Conservation (phyloP, 2,888 invertebrate genomes). For the Lasioglossum vierecki region DNA sequence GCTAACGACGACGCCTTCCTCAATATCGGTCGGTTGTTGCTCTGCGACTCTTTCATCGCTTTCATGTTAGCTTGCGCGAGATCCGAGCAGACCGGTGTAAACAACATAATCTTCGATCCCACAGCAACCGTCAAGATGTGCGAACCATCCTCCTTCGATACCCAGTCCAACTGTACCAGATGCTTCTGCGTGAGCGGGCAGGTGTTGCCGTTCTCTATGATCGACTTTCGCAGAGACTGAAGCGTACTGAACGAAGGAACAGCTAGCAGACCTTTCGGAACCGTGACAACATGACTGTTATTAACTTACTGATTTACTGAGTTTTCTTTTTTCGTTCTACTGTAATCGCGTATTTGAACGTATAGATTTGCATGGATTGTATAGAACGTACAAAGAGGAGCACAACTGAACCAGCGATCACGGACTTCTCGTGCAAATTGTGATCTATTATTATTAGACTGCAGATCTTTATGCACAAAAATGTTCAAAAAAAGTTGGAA, state of each 20-base stretch:
- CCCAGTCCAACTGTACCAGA: constrained; percentile 98
- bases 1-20: constrained; percentile 96
- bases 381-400: not conserved
- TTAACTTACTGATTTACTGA: not conserved
- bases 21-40: constrained; percentile 92
- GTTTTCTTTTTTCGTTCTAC: not conserved
- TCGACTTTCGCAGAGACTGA: constrained; percentile 93
- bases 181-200: constrained; percentile 96
- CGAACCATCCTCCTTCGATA: constrained; percentile 99
- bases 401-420: not conserved
- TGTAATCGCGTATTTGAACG: no score
- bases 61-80: constrained; percentile 97
- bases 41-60: constrained; percentile 94
- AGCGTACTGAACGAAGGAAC: constrained; percentile 96
- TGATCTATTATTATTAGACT: not conserved
- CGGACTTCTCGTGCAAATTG: not conserved
- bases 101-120: constrained; percentile 95
- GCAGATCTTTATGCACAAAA: no score
- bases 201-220: constrained; percentile 96
- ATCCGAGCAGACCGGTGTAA: constrained; percentile 97
- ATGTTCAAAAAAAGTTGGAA: no score
- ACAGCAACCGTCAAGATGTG: constrained; percentile 98
- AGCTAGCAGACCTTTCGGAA: constrained; percentile 87
- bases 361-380: no score
- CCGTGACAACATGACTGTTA: not conserved